Evolutionary conservation across 92 coral and sea anemone genomes (phyloP), one percentile per base, ranked within the genome.

Genomic region (Ricordea florida): DNA sequence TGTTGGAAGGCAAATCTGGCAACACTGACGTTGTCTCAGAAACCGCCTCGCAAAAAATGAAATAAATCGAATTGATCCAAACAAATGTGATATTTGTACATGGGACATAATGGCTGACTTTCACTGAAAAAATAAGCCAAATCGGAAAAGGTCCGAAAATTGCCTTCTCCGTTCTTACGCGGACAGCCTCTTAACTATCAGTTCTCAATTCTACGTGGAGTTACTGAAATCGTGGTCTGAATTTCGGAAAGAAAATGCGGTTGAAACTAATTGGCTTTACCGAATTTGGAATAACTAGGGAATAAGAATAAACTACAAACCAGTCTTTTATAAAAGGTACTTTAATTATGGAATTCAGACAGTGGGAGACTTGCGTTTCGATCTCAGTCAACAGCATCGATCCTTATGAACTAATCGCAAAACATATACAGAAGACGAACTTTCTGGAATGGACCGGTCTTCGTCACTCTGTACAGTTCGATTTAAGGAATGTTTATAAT

Each of bases 391-490:
- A 49, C 57, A 49, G 27, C 57, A 49, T 49, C 5, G 57, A 49
- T 17, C 27, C 11, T 21, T 49, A 49, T 7, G 57, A 49, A 49
- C 29, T 21, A 20, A 49, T 49, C 1, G 31, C 57, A 20, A 46
- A 46, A 46, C 53, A 46, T 17, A 15, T 46, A n/a, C 53, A 3
- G 21, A 22, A 49, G n/a, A 49, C 57, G 57, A 49, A 49, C 31
- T 57, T 57, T 57, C 28, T 32, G 26, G 65, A 57, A 57, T 57
- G 65, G 65, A 32, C 44, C 25, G n/a, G 65, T 57, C 44, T 57
- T 32, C 44, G 44, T 14, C 27, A 57, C 26, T 57, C 45, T 13
- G 44, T 31, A 32, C 44, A 26, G 45, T 45, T 32, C 10, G 44
- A 31, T 32, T 28, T 57, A 32, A 32, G 44, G 26, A 32, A 32